Evolutionary conservation across 2,888 invertebrate species (phyloP).

Genomic region (Horisme vitalbata): DNA sequence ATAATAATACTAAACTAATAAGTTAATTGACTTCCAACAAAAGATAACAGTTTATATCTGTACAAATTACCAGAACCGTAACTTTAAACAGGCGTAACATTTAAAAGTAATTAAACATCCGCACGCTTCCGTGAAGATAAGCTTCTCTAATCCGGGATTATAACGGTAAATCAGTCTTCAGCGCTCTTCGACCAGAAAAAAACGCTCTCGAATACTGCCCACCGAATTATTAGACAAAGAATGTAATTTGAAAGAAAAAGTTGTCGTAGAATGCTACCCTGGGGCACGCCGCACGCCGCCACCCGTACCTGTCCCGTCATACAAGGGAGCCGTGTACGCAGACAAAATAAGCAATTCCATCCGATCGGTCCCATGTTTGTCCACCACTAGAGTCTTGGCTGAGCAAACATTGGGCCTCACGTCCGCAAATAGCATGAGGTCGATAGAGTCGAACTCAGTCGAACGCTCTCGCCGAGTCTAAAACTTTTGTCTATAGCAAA

Average conservation of each 20-base stretch:
- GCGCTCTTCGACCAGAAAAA: slow-evolving; percentile 58
- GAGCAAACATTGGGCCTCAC: slow-evolving; percentile 78
- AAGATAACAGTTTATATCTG: slow-evolving; percentile 7
- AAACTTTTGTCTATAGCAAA: slow-evolving; percentile 52
- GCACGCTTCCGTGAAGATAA: slow-evolving; percentile 61
- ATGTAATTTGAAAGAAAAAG: slow-evolving; percentile 50
- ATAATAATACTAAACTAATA: no score
- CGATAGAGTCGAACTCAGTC: slow-evolving; percentile 72
- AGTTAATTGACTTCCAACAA: background rate
- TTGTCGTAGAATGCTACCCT: slow-evolving; percentile 57
- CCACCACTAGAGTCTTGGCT: slow-evolving; percentile 81
- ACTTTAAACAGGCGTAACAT: slow-evolving; percentile 41
- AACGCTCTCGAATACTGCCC: slow-evolving; percentile 56
- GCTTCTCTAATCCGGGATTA: slow-evolving; percentile 60
- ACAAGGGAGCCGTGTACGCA: slow-evolving; percentile 75
- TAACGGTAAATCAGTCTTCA: slow-evolving; percentile 58
- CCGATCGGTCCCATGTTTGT: slow-evolving; percentile 80
- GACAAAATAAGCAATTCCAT: slow-evolving; percentile 83
- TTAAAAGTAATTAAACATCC: slow-evolving; percentile 59
- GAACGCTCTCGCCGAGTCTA: slow-evolving; percentile 56
- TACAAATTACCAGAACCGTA: slow-evolving; percentile 19
- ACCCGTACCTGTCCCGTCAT: slow-evolving; percentile 66
- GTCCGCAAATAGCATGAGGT: slow-evolving; percentile 79
- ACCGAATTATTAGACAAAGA: slow-evolving; percentile 66
- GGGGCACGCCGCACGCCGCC: slow-evolving; percentile 64